phyloP scores from a whole-genome alignment of 2,113 vertebrate species.

The Ctenomys sociabilis region DNA sequence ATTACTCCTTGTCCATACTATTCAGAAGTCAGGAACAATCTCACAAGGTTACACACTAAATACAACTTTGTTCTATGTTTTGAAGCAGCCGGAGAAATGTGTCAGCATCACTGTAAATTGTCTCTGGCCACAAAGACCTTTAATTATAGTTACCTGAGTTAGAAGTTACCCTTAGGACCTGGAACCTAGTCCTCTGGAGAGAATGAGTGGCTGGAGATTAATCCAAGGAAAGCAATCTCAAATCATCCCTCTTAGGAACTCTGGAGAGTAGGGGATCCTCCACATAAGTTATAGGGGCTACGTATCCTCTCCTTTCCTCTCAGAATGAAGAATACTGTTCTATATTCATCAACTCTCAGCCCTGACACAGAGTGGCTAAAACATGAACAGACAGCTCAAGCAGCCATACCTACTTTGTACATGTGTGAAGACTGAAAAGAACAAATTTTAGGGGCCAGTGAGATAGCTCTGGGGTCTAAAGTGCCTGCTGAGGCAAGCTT shows the following conservation, averaged over 20 bases:
- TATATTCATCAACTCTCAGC: not conserved
- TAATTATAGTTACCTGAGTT: not conserved
- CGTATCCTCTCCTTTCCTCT: not conserved
- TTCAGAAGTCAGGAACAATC: not conserved
- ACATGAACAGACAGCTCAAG: slow-evolving; percentile 6
- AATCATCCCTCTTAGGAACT: not conserved
- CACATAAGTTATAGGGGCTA: not conserved
- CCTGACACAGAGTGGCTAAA: not conserved
- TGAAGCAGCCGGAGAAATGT: not conserved
- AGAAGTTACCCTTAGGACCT: not conserved
- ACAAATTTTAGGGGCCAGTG: not conserved
- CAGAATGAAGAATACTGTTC: not conserved
- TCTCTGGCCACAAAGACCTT: not conserved
- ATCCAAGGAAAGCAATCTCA: not conserved
- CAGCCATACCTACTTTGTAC: not conserved
- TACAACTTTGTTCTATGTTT: not conserved
- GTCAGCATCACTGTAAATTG: slow-evolving; percentile 30
- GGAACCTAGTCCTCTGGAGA: slow-evolving; percentile 12
- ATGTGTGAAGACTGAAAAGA: not conserved
- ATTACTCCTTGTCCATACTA: not conserved
- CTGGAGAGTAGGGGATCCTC: not conserved
- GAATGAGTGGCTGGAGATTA: slow-evolving; percentile 54
- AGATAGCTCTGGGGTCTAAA: too few relatives aligned
- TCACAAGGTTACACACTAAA: not conserved
- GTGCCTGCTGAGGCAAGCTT: too few relatives aligned